phyloP scores from a whole-genome alignment of 2,888 invertebrate genomes.

The Dasysyrphus albostriatus region DNA sequence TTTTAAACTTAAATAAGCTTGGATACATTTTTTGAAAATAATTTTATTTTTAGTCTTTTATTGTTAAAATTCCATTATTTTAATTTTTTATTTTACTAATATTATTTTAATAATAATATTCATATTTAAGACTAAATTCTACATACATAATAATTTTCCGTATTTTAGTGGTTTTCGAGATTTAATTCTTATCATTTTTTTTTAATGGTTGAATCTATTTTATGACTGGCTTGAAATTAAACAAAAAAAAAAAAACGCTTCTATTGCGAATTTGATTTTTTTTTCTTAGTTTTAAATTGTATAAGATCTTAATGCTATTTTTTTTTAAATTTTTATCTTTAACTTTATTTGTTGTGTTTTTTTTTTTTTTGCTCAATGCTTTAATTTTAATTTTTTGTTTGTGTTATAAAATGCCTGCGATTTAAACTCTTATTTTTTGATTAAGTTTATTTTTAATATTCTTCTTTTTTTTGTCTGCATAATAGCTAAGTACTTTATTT shows the following conservation, averaged over 20 bases:
- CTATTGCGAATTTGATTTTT: constrained; percentile 39
- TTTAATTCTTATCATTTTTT: constrained; percentile 16
- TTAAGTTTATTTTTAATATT: constrained; percentile 54
- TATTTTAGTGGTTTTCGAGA: constrained; percentile 46
- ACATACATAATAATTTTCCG: constrained; percentile 34
- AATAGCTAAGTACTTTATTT: constrained; percentile 51
- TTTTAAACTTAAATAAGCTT: constrained; percentile 14
- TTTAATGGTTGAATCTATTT: constrained; percentile 33
- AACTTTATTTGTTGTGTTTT: background rate
- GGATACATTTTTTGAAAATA: background rate
- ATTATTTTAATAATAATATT: constrained; percentile 39
- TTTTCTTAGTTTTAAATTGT: constrained; percentile 55
- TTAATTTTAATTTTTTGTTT: constrained; percentile 26
- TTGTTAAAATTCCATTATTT: constrained; percentile 55
- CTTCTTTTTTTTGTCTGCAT: constrained; percentile 21
- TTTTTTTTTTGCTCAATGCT: background rate
- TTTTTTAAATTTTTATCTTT: constrained; percentile 1
- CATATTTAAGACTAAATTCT: constrained; percentile 41
- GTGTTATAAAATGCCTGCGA: constrained; percentile 68
- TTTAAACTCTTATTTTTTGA: constrained; percentile 56
- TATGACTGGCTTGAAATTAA: constrained; percentile 54
- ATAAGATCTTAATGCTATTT: constrained; percentile 62
- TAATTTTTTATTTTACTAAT: constrained; percentile 7
- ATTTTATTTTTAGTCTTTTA: constrained; percentile 63
- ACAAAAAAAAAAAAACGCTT: constrained; percentile 31